Evolutionary conservation across 2,888 invertebrate species (phyloP), one percentile per base, ranked within the genome.

Genomic region (Melangyna quadrimaculata): DNA sequence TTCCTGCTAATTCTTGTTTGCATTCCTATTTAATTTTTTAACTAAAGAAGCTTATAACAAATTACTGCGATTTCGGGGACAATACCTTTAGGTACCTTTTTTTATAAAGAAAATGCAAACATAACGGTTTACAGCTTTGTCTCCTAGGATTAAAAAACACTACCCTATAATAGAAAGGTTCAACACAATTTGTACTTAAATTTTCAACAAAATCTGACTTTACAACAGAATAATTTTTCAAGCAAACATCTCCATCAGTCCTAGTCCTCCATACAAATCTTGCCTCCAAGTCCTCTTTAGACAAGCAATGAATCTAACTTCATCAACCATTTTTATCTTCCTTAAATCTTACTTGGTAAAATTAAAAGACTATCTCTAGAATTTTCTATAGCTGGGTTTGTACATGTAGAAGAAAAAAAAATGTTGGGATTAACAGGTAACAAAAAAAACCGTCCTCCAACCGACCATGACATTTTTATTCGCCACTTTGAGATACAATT

Each of bases 401-500:
- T 6, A 48, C 0, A n/a, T 4, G 45, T 9, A 8, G 12, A 22
- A 19, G 0, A 27, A 19, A 3, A 35, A 37, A 37, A 22, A 19
- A 8, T 32, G 10, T 51, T 51, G 0, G 22, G 14, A 27, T 27
- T 24, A 51, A 22, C 51, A 14, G 51, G 27, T 57, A 37, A n/a
- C n/a, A 37, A 57, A 57, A 19, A 35, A 14, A 22, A 14, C 5
- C 22, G n/a, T 43, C 27, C 19, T 63, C 24, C 51, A 27, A 27
- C 27, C 55, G 29, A 48, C 37, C 59, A 69, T 59, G 40, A 67
- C 79, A 67, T 61, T 43, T 73, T 67, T 67, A 59, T 75, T 72
- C 55, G 35, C 65, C 63, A 51, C 27, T 37, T 65, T 55, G 22
- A 27, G 59, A 51, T 55, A 78, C 78, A 82, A 78, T 82, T 70